phyloP scores from a whole-genome alignment of 2,113 vertebrate species.

The Melanerpes aurifrons region DNA sequence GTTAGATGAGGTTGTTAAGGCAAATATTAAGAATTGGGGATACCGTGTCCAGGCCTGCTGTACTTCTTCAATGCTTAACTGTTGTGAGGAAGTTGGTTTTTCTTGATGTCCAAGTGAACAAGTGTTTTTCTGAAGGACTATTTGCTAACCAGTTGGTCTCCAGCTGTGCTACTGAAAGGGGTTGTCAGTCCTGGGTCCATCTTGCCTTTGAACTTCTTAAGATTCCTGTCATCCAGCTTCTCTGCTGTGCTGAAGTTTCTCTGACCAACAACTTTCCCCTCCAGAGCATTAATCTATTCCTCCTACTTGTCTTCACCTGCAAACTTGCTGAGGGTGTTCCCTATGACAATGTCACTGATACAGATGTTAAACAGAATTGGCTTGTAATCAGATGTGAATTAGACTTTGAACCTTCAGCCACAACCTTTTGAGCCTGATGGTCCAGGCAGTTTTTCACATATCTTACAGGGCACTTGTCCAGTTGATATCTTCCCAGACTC shows the following conservation, averaged over 20 bases:
- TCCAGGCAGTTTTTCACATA: background rate
- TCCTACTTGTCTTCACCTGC: background rate
- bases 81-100: background rate
- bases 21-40: background rate
- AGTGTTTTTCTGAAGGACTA: background rate
- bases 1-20: background rate
- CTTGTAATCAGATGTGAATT: background rate
- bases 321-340: background rate
- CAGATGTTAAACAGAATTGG: background rate
- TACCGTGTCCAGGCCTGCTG: background rate
- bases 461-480: background rate
- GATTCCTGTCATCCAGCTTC: background rate
- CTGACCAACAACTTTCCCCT: background rate
- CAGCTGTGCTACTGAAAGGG: background rate
- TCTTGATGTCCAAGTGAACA: background rate
- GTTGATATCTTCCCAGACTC: background rate
- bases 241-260: background rate
- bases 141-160: background rate
- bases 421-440: background rate
- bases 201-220: background rate
- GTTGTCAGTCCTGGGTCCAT: background rate
- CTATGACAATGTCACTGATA: accelerated
- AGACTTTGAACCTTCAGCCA: background rate
- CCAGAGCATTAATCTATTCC: background rate
- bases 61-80: background rate